Evolutionary conservation across 2,797 vertebrate genomes (phyloP), one percentile per base, ranked within the genome.

Genomic region (Chloroceryle inda): DNA sequence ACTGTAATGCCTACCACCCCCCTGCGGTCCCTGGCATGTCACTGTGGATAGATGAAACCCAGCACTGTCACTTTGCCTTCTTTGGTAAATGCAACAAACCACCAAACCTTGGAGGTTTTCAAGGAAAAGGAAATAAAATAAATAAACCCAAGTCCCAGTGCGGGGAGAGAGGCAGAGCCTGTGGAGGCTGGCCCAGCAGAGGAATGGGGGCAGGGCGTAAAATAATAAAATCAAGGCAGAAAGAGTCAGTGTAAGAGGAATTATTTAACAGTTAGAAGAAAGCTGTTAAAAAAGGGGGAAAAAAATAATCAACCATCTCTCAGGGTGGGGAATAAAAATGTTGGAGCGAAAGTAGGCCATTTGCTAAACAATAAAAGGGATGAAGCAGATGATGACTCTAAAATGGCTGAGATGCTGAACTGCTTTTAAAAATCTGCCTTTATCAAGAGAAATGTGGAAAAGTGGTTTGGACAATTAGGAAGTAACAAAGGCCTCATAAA

Each of bases 391-490:
- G 83, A 95, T 76, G 84, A 59, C 55, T 93, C 69, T 92, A 26
- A 91, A 92, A 89, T 40, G 93, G 80, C 84, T 49, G 88, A 89
- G 95, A 95, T 31, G 89, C 86, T 5, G 79, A 94, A 91, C 44
- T 66, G 91, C 73, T 93, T 91, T 94, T 58, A 64, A 72, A 93
- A 95, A 81, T 42, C 86, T 92, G 74, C 86, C 82, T 93, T 91
- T 88, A 76, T 92, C 63, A 24, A 38, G 86, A 73, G 94, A 89
- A 89, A 95, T 2, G 81, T 67, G 87, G 88, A 88, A 94, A 94
- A 96, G 79, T 74, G 80, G 50, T 89, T 94, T 92, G 93, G 93
- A 91, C 96, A 97, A 95, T 97, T 95, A 96, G 81, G 85, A 96
- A 94, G 81, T 75, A 85, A 96, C 71, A 94, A 89, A 92, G 58